Percentiles rank a stretch among this genome's conserved stretches.
Conservation (phyloP, 1,140 invertebrate genomes). For the Drosophila punjabiensis region DNA sequence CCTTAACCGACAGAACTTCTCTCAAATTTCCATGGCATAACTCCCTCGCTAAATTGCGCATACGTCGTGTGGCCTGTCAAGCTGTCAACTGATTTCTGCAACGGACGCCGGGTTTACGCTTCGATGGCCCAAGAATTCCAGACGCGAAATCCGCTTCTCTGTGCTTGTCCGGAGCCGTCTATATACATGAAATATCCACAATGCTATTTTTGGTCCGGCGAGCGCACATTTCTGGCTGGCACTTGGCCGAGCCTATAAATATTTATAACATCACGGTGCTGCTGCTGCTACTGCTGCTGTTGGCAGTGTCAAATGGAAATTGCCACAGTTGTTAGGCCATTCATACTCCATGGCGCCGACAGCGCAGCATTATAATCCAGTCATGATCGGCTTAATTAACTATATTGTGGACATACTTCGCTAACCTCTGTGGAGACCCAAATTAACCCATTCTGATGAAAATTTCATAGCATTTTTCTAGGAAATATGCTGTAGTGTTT, state of each 20-base stretch:
- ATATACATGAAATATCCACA: constrained; percentile 39
- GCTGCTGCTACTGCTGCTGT: constrained; percentile 6
- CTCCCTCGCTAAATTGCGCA: constrained; percentile 44
- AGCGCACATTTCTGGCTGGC: constrained; percentile 52
- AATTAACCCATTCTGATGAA: constrained; percentile 21
- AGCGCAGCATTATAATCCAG: constrained; percentile 26
- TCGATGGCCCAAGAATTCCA: constrained; percentile 59
- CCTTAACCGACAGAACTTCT: not conserved
- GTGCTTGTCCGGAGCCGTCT: constrained; percentile 18
- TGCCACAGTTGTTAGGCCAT: constrained; percentile 25
- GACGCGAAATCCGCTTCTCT: constrained; percentile 39
- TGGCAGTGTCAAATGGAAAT: constrained; percentile 26
- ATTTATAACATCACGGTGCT: constrained; percentile 53
- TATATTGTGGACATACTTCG: constrained; percentile 29
- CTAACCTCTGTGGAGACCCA: constrained; percentile 1
- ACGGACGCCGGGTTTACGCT: constrained; percentile 44
- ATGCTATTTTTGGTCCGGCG: constrained; percentile 52
- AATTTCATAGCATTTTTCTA: not conserved
- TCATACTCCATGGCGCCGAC: constrained; percentile 17
- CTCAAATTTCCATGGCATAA: not conserved
- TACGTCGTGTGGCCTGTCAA: constrained; percentile 50
- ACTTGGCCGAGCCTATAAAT: constrained; percentile 60
- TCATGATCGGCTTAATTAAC: constrained; percentile 47
- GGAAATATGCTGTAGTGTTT: not conserved
- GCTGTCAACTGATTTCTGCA: constrained; percentile 54